Evolutionary conservation across 2,888 invertebrate genomes (phyloP).

Genomic region (Xylophagus ater): DNA sequence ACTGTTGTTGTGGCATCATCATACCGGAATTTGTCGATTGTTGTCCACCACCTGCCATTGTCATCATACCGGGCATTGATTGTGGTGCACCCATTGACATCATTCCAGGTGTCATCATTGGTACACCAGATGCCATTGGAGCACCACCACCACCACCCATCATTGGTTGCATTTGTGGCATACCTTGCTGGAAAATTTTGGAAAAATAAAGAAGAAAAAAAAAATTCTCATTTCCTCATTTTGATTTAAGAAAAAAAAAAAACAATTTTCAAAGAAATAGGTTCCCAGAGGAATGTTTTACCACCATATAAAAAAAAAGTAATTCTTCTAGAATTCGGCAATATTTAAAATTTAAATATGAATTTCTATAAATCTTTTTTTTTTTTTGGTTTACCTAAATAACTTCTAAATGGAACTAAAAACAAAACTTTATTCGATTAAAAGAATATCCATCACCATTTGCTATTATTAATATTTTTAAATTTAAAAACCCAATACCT

Average conservation of each 20-base stretch:
- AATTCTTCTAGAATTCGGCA: too few species aligned
- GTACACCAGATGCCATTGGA: conserved; percentile 18
- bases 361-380: too few species aligned
- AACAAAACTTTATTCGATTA: too few species aligned
- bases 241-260: conserved; percentile 10
- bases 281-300: too few species aligned
- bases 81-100: conserved; percentile 24
- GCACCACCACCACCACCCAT: too few species aligned
- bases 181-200: conserved; percentile 31
- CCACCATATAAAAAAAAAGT: too few species aligned
- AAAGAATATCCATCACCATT: too few species aligned
- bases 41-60: conserved; percentile 21
- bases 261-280: too few species aligned
- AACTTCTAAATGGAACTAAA: too few species aligned
- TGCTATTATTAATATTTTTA: too few species aligned
- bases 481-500: not conserved
- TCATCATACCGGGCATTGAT: conserved; percentile 13
- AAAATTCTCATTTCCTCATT: not conserved
- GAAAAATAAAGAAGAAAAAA: conserved; percentile 10
- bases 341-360: too few species aligned
- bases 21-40: conserved; percentile 25
- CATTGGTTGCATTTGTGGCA: conserved; percentile 31
- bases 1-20: conserved; percentile 29
- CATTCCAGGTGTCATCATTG: conserved; percentile 34
- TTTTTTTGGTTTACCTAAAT: conserved; percentile 1